Base-by-base conservation (phyloP, 2,888 invertebrate genomes). In the Petrolisthes cinctipes region DNA sequence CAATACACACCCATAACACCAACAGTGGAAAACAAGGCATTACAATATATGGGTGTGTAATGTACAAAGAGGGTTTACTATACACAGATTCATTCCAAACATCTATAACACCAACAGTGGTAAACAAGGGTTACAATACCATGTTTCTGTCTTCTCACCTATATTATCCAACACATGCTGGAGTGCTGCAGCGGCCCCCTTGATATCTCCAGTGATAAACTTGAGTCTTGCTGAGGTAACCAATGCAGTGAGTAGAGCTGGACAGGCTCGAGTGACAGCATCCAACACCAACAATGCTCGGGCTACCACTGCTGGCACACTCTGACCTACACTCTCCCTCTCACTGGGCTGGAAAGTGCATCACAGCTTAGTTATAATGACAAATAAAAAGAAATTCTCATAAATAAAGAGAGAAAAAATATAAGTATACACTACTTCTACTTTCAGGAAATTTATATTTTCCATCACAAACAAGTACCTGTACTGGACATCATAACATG, bases 171-270 rank as follows among this genome's bases (percentile, higher is more conserved):
- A 93, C 85, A 97, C 95, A 91, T 95, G 95, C 91, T 95, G 95
- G 57, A 98, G 93, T 14, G 96, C 94, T 81, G 93, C 94, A 90
- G 95, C 95, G 0, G 98, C 96, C 56, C 95, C 95, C 89, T 94
- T 94, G 0, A 95, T 93, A 92, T 97, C 96, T 0, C 97, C 97
- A 92, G 95, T 95, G 17, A 97, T 94, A 93, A 96, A 97, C 92
- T 96, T 96, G 23, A 97, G 94, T 37, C 89, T 88, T 4, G 93
- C 94, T 91, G 94, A 92, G 9, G 94, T 92, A 90, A 92, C 94
- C 51, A 92, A 90, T 4, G 93, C 93, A 90, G 94, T 93, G 68
- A 93, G 94, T 86, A 97, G 94, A 0, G 97, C 97, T 0, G 98
- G 98, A 92, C 97, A 97, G 7, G 96, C 95, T 17, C 87, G 83